phyloP scores from a whole-genome alignment of 1,140 invertebrate species.

The Caenorhabditis tropicalis region DNA sequence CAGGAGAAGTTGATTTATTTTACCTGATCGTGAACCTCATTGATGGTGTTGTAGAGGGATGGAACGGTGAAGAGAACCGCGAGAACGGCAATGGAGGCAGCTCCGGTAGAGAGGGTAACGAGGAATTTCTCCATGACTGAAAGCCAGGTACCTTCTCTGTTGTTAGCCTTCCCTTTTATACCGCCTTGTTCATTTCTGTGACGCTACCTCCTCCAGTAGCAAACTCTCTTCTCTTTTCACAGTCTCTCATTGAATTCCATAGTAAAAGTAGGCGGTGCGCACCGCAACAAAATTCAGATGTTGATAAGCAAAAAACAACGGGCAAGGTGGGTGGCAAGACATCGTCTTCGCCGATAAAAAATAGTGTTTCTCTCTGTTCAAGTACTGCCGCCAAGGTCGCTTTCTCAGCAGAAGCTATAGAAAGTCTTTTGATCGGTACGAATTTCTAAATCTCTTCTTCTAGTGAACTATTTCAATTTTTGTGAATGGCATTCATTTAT shows the following conservation, averaged over 20 bases:
- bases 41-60: conserved; percentile 57
- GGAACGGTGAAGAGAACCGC: conserved; percentile 50
- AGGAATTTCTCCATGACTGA: conserved; percentile 41
- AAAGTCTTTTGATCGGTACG: background rate
- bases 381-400: conserved; percentile 31
- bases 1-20: background rate
- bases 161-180: conserved; percentile 9
- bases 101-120: conserved; percentile 20
- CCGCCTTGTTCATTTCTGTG: background rate
- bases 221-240: background rate
- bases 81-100: conserved; percentile 38
- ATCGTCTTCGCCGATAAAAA: conserved; percentile 9
- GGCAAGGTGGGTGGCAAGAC: conserved; percentile 13
- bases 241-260: conserved; percentile 1
- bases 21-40: conserved; percentile 58
- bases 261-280: conserved; percentile 24
- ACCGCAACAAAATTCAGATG: conserved; percentile 7
- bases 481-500: conserved; percentile 35
- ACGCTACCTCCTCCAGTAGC: background rate
- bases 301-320: conserved; percentile 40
- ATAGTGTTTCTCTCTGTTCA: conserved; percentile 1
- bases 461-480: background rate
- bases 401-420: conserved; percentile 7
- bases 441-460: background rate
- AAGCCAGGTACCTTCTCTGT: conserved; percentile 19